phyloP scores from a whole-genome alignment of 2,797 vertebrate species.

The Ara ararauna region DNA sequence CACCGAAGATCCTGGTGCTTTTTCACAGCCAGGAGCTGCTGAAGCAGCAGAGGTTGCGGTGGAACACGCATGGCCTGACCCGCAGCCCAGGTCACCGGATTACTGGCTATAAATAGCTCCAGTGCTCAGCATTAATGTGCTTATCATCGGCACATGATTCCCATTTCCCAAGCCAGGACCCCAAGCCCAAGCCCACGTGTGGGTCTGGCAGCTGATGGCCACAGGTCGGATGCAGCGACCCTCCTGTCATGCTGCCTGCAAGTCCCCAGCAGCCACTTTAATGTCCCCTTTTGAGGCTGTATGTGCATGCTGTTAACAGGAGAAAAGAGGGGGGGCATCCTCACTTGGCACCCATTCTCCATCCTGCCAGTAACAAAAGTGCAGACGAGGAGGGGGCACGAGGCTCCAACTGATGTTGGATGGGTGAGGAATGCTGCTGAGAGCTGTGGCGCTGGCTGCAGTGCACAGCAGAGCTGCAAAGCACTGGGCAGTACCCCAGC shows the following conservation, averaged over 20 bases:
- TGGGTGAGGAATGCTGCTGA: not conserved
- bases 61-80: not conserved
- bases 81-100: constrained; percentile 44
- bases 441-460: not conserved
- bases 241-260: fast-evolving
- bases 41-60: not conserved
- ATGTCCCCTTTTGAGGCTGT: fast-evolving
- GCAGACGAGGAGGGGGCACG: fast-evolving
- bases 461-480: not conserved
- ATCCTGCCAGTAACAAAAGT: not conserved
- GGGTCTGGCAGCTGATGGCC: not conserved
- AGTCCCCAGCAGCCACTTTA: not conserved
- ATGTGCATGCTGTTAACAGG: fast-evolving
- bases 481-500: not conserved
- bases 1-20: fast-evolving
- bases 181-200: not conserved
- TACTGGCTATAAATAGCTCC: constrained; percentile 16
- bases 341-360: fast-evolving
- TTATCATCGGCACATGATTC: not conserved
- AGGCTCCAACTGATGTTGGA: not conserved
- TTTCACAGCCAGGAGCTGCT: not conserved
- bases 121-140: not conserved
- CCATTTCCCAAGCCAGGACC: not conserved
- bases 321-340: not conserved
- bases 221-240: fast-evolving